Conservation (phyloP, 1,140 invertebrate species). For the Latrodectus geometricus region DNA sequence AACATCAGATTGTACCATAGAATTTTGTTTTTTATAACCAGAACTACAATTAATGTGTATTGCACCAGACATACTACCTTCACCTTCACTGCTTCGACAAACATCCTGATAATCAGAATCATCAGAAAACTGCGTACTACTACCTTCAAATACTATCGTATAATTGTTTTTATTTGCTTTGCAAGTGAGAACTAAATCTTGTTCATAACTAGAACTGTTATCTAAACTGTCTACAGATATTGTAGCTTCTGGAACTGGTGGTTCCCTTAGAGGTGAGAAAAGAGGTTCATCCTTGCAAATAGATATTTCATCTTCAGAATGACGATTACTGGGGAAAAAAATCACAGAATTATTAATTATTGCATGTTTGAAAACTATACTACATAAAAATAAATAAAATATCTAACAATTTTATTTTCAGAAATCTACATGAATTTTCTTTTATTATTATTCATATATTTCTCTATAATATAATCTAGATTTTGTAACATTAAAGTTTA, state of each 20-base stretch:
- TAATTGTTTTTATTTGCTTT: constrained; percentile 92
- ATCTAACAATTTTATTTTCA: no score
- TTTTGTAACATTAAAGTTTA: no score
- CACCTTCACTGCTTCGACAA: constrained; percentile 71
- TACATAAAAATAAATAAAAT: no score
- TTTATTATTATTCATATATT: no score
- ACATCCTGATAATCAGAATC: constrained; percentile 79
- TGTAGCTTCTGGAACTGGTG: constrained; percentile 51
- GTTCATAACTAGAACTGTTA: constrained; percentile 79
- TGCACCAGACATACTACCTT: constrained; percentile 62
- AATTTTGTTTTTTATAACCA: constrained; percentile 65
- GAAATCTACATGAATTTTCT: no score
- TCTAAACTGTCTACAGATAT: constrained; percentile 90
- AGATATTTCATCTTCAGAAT: constrained; percentile 81
- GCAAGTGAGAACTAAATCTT: constrained; percentile 85
- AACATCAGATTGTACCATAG: constrained; percentile 85
- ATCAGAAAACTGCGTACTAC: constrained; percentile 80
- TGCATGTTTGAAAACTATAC: no score
- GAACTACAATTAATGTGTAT: constrained; percentile 39
- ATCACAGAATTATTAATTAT: not conserved
- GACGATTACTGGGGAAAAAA: constrained; percentile 72
- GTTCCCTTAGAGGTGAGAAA: constrained; percentile 90
- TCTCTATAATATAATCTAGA: no score
- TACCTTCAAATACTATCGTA: constrained; percentile 92
- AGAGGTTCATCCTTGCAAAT: constrained; percentile 89